These are phyloP conservation scores for Harpalus rubripes DNA, from an alignment of 2,888 invertebrate species.

Conservation along the genomic window DNA sequence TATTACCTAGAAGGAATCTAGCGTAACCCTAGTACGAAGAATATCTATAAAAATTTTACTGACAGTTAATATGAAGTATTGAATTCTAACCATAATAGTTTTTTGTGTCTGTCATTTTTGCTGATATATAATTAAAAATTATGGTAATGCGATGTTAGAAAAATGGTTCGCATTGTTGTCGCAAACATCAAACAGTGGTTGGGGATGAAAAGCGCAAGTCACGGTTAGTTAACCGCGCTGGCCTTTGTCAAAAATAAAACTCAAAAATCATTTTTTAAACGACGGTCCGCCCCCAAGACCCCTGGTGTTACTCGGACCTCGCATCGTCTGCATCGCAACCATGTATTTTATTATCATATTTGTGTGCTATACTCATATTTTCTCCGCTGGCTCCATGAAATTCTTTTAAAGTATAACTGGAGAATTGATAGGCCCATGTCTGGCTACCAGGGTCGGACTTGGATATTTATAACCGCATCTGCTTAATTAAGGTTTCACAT, in stretches of 20 bases:
- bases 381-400: constrained; percentile 49
- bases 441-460: constrained; percentile 48
- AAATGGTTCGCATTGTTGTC: background rate
- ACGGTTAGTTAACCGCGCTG: constrained; percentile 37
- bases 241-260: constrained; percentile 68
- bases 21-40: too few species aligned
- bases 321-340: constrained; percentile 28
- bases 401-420: constrained; percentile 59
- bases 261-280: constrained; percentile 69
- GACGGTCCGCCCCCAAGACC: constrained; percentile 67
- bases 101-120: background rate
- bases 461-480: background rate
- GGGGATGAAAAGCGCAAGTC: constrained; percentile 48
- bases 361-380: constrained; percentile 62
- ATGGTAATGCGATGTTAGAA: background rate
- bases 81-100: too few species aligned
- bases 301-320: constrained; percentile 69
- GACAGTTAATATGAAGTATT: too few species aligned
- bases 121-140: background rate
- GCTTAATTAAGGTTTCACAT: constrained; percentile 39
- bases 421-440: constrained; percentile 60
- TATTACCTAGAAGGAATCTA: too few species aligned
- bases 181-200: background rate
- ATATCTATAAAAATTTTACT: too few species aligned
- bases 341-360: constrained; percentile 65